Conservation (phyloP, 2,797 vertebrate species). For the Menidia menidia region DNA sequence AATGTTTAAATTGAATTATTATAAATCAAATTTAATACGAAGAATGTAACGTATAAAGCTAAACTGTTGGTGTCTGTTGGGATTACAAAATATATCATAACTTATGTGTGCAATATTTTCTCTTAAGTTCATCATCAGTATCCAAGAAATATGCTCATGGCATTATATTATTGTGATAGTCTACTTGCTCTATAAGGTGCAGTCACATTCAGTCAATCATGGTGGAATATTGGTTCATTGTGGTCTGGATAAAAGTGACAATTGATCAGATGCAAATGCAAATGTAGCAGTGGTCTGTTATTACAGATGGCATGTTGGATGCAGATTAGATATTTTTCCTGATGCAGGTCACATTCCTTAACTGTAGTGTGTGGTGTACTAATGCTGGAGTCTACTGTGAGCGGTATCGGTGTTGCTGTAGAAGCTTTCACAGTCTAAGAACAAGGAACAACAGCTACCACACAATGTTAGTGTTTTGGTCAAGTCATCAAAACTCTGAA, state of each 20-base stretch:
- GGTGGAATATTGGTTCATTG: neutral
- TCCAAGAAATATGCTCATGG: neutral
- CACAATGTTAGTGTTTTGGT: too few relatives aligned
- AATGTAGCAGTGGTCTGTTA: constrained; percentile 31
- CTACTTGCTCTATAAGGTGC: neutral
- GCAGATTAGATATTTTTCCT: constrained; percentile 37
- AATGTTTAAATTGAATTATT: neutral
- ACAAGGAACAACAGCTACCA: neutral
- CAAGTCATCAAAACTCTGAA: too few relatives aligned
- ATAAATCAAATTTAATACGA: neutral
- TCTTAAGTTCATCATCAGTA: constrained; percentile 6
- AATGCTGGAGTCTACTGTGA: constrained; percentile 28
- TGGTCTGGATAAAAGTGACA: constrained; percentile 25
- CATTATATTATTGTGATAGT: neutral
- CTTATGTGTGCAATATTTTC: neutral
- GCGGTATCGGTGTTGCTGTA: constrained; percentile 15
- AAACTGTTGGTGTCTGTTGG: neutral
- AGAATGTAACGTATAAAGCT: neutral
- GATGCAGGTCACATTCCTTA: constrained; percentile 47
- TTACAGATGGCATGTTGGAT: constrained; percentile 16
- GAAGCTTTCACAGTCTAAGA: neutral
- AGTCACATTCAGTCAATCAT: constrained; percentile 5
- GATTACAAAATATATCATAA: neutral
- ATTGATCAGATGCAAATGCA: constrained; percentile 29
- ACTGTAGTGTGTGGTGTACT: constrained; percentile 49